Base-by-base conservation (phyloP, 2,113 vertebrate genomes). In the Sturnus vulgaris region DNA sequence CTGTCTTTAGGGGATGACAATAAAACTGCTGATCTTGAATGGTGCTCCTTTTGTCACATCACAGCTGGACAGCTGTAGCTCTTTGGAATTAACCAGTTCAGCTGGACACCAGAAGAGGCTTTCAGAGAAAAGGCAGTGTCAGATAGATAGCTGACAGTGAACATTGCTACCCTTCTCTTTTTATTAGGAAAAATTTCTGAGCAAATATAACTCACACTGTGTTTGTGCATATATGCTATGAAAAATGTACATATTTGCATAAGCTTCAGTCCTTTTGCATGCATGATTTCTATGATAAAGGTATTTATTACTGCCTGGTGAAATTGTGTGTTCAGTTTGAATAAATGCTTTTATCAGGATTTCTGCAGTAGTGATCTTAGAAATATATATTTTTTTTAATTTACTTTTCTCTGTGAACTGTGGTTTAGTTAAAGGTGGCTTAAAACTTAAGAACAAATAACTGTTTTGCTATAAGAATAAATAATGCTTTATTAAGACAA, bases 121-220 rank as follows among this genome's bases (percentile, higher is more conserved):
- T 92, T 88, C 10, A 28, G 65, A 65, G 44, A 52, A 88, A 65
- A 81, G n/a, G 27, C 56, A 57, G 10, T 63, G 18, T 88, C 37
- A 76, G 16, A 18, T 65, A 30, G 44, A 23, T 37, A 27, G 33
- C 4, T 70, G 81, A 28, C 13, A 16, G 21, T 30, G 18, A 39
- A 16, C 1, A 1, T 49, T n/a, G 21, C 25, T 61, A 61, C 31
- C 3, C 28, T 53, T 52, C 19, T 50, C 3, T n/a, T 12, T 50
- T n/a, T 63, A 13, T 40, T 6, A 25, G n/a, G 31, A 13, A 30
- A 66, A 64, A 22, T 5, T 14, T 68, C 3, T 46, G 18, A 72
- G 12, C 30, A 78, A 61, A 39, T 2, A 2, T 59, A 66, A 61
- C 0, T 2, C 19, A 27, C 6, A 1, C 25, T 28, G 9, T 70